Evolutionary conservation across 2,888 invertebrate species (phyloP), one percentile per base, ranked within the genome.

Genomic region (Pristionchus maxplancki): DNA sequence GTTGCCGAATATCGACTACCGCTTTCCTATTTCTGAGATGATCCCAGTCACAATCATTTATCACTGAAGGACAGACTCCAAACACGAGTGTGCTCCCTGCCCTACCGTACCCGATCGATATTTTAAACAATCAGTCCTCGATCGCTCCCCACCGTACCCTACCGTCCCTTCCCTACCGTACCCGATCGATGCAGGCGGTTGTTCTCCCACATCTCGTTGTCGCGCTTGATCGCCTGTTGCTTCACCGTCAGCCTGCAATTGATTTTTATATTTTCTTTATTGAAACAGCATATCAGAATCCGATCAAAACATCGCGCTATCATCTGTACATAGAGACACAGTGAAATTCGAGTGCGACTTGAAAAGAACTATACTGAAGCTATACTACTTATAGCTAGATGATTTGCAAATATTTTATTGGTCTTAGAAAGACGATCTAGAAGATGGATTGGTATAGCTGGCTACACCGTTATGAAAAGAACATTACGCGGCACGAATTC

Each of bases 121-220:
- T 13, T 8, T 67, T 67, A 48, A 48, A 44, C n/a, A 78, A 4
- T 48, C 78, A 78, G 48, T 78, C 34, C n/a, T 20, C 78, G 44
- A 44, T 78, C n/a, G 15, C 40, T 24, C 13, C 24, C 74, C 31
- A 53, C 53, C 58, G 58, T 58, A 53, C 6, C 44, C 44, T 9
- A 11, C 37, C 71, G n/a, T 67, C 67, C 4, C 67, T n/a, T 34
- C 5, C 31, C 24, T 44, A 78, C 78, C 81, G 53, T 87, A 91
- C 93, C 96, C 89, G 96, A 96, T 11, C 98, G 97, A 44, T 98
- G 96, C 97, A 99, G 98, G 91, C 99, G 96, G 96, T 99, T 99
- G 40, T 98, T 96, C 95, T 99, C 99, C 99, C 99, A 99, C 92
- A 98, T 96, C 95, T 99, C 99, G 95, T 98, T 99, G 96, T 99